Conservation (phyloP, 2,888 invertebrate species). For the Chloromyia formosa region DNA sequence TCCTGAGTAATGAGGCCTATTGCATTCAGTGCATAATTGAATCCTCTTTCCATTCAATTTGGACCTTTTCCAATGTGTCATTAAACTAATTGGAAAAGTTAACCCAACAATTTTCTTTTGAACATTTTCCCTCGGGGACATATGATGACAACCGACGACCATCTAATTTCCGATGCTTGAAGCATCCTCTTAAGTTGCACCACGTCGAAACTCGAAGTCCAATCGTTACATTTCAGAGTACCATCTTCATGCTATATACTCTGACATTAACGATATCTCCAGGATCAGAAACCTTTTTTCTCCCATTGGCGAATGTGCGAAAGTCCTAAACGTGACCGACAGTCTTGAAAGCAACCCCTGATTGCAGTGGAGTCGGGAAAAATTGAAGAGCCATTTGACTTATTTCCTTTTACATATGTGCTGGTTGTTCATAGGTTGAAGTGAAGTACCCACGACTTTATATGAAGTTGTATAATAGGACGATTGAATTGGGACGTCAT, state of each 20-base stretch:
- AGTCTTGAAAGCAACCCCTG: slow-evolving; percentile 21
- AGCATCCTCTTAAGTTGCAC: slow-evolving; percentile 33
- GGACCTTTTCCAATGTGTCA: neutral
- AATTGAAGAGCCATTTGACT: slow-evolving; percentile 49
- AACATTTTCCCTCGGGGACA: slow-evolving; percentile 21
- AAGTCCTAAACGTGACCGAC: neutral
- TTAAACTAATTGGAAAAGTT: slow-evolving; percentile 44
- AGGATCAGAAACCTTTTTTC: slow-evolving; percentile 2
- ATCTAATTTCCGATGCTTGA: slow-evolving; percentile 40
- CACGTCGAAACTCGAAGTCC: slow-evolving; percentile 23
- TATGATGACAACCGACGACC: slow-evolving; percentile 32
- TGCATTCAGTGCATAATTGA: no score
- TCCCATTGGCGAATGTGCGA: slow-evolving; percentile 12
- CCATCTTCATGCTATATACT: slow-evolving; percentile 14
- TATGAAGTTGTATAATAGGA: neutral
- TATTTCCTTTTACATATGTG: slow-evolving; percentile 43
- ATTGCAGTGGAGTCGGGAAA: slow-evolving; percentile 34
- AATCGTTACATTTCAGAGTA: slow-evolving; percentile 11
- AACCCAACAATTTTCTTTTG: slow-evolving; percentile 36
- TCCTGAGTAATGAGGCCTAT: no score
- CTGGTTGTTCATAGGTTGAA: neutral
- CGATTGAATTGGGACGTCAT: slow-evolving; percentile 8
- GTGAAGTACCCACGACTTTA: neutral
- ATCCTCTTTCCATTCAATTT: no score
- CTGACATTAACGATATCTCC: slow-evolving; percentile 37